Evolutionary conservation across 2,888 invertebrate genomes (phyloP).

Genomic region (Drosophila nr. perissopoda): DNA sequence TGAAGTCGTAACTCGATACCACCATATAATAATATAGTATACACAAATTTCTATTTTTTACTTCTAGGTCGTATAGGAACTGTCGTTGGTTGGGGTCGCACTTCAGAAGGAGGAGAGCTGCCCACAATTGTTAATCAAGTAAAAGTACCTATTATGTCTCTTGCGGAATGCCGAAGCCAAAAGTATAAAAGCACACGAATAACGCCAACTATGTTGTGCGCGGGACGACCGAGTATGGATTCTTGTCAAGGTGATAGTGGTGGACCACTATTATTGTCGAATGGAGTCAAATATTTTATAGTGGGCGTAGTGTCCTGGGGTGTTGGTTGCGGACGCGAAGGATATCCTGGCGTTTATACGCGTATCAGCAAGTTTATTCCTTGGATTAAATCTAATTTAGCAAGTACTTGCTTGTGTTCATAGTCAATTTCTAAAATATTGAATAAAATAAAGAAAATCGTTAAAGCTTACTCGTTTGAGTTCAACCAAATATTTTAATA

Average conservation of each 20-base stretch:
- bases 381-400: constrained; percentile 91
- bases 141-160: constrained; percentile 92
- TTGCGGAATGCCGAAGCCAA: constrained; percentile 92
- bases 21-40: background rate
- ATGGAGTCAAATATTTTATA: constrained; percentile 91
- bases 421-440: constrained; percentile 50
- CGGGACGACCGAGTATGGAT: constrained; percentile 92
- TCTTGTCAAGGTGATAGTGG: constrained; percentile 96
- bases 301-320: constrained; percentile 95
- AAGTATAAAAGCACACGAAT: constrained; percentile 94
- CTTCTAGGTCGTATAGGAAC: constrained; percentile 87
- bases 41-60: background rate
- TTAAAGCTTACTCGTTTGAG: background rate
- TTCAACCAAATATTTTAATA: background rate
- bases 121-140: constrained; percentile 93
- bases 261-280: constrained; percentile 91
- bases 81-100: constrained; percentile 94
- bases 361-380: constrained; percentile 86
- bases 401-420: constrained; percentile 90
- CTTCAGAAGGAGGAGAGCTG: constrained; percentile 92
- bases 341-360: constrained; percentile 86
- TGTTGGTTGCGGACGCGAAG: constrained; percentile 87
- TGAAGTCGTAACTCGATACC: background rate
- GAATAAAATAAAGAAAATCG: constrained; percentile 6
- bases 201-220: constrained; percentile 94